phyloP scores from a whole-genome alignment of 2,113 vertebrate genomes.

The Labeo rohita region DNA sequence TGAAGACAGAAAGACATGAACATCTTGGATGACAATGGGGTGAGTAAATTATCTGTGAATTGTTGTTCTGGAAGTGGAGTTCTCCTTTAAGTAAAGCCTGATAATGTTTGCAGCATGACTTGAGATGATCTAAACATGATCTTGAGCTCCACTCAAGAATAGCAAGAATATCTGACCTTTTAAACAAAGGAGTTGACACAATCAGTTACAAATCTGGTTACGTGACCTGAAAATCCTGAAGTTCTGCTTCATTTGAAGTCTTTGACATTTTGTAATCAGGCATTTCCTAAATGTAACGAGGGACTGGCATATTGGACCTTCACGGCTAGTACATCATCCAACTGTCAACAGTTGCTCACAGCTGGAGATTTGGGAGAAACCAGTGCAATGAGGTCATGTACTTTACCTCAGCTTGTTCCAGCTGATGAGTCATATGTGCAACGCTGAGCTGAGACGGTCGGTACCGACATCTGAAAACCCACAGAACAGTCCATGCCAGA shows the following conservation, averaged over 20 bases:
- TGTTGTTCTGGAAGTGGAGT: no score
- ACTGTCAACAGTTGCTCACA: background rate
- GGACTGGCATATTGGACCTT: background rate
- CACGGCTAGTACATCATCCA: background rate
- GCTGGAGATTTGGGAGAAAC: background rate
- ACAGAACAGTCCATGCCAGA: constrained; percentile 74
- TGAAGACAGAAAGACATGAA: no score
- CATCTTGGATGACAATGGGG: no score
- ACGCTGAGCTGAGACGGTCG: constrained; percentile 80
- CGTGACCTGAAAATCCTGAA: background rate
- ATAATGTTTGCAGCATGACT: background rate
- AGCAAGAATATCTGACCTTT: background rate
- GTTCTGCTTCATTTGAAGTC: background rate
- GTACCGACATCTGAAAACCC: constrained; percentile 81
- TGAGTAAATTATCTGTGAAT: no score
- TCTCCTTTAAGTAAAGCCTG: background rate
- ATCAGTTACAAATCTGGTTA: background rate
- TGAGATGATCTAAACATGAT: background rate
- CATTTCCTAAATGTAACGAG: background rate
- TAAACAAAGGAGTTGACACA: background rate
- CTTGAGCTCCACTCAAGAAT: no score
- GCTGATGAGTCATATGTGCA: constrained; percentile 79
- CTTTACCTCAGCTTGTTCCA: constrained; percentile 86
- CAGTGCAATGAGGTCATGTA: background rate
- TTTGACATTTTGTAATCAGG: background rate